phyloP scores from a whole-genome alignment of 2,888 invertebrate species.

The Empis stercorea region DNA sequence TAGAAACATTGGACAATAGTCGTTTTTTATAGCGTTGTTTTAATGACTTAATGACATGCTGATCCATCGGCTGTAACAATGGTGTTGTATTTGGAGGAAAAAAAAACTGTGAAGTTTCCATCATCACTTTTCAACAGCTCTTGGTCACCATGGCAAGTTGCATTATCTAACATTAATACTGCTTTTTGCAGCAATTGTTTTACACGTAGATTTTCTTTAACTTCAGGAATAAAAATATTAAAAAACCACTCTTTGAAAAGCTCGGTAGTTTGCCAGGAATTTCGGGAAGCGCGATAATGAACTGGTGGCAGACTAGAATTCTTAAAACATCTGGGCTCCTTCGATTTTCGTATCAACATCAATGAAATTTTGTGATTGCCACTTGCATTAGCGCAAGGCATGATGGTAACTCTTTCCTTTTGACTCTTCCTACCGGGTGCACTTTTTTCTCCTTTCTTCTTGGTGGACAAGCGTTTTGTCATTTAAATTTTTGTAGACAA shows the following conservation, averaged over 20 bases:
- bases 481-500: conserved; percentile 1
- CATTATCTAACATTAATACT: conserved; percentile 1
- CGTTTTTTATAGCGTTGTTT: conserved; percentile 1
- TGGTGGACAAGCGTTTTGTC: neutral
- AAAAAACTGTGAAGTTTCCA: neutral
- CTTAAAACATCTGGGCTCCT: neutral
- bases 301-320: neutral
- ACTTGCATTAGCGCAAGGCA: conserved; percentile 1
- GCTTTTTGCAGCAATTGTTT: neutral
- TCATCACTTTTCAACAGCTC: neutral
- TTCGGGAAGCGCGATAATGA: neutral
- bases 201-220: neutral
- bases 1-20: neutral
- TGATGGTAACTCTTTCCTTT: neutral
- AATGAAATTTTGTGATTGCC: neutral
- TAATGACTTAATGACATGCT: neutral
- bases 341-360: neutral
- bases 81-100: neutral
- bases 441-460: conserved; percentile 1
- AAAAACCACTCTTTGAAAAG: conserved; percentile 1
- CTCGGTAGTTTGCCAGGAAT: neutral
- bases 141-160: neutral
- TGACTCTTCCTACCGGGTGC: neutral
- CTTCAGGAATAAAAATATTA: neutral
- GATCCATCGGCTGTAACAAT: conserved; percentile 1